Conservation (phyloP, 1,140 invertebrate species). For the Lordiphosa stackelbergi region DNA sequence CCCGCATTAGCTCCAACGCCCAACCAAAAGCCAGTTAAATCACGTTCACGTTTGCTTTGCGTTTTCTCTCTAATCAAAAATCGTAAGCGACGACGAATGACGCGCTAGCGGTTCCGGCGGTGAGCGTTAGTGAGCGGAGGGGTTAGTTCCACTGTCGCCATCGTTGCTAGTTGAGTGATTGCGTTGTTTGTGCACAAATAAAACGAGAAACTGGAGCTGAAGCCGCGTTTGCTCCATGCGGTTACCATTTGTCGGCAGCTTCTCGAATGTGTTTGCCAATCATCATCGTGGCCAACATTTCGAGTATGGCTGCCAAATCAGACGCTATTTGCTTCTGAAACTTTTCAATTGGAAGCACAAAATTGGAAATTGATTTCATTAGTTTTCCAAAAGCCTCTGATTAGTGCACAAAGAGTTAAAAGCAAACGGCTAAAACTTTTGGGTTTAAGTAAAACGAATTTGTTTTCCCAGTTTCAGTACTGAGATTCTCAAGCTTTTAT, state of each 20-base stretch:
- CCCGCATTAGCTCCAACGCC: slow-evolving; percentile 48
- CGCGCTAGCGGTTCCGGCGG: slow-evolving; percentile 18
- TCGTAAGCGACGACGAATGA: slow-evolving; percentile 34
- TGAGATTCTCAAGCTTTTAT: no score
- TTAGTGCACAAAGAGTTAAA: no score
- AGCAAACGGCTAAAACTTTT: no score
- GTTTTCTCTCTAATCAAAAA: slow-evolving; percentile 63
- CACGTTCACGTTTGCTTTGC: slow-evolving; percentile 44
- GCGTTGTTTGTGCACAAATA: slow-evolving; percentile 66
- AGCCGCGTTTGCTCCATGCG: slow-evolving; percentile 39
- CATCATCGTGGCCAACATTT: slow-evolving; percentile 17
- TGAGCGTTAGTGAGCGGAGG: no score
- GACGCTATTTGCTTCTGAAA: slow-evolving; percentile 30
- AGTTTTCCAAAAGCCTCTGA: slow-evolving; percentile 13
- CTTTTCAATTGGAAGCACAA: slow-evolving; percentile 33
- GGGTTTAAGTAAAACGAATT: no score
- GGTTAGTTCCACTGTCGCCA: slow-evolving; percentile 28
- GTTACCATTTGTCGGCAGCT: slow-evolving; percentile 32
- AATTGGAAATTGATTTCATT: slow-evolving; percentile 39
- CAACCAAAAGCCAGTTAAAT: slow-evolving; percentile 38
- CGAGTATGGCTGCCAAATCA: slow-evolving; percentile 30
- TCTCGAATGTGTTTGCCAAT: slow-evolving; percentile 32
- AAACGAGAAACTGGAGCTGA: slow-evolving; percentile 7
- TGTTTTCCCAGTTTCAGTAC: no score
- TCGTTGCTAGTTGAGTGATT: slow-evolving; percentile 46